Conservation (phyloP, 2,113 vertebrate species). For the Mystacornis crossleyi region DNA sequence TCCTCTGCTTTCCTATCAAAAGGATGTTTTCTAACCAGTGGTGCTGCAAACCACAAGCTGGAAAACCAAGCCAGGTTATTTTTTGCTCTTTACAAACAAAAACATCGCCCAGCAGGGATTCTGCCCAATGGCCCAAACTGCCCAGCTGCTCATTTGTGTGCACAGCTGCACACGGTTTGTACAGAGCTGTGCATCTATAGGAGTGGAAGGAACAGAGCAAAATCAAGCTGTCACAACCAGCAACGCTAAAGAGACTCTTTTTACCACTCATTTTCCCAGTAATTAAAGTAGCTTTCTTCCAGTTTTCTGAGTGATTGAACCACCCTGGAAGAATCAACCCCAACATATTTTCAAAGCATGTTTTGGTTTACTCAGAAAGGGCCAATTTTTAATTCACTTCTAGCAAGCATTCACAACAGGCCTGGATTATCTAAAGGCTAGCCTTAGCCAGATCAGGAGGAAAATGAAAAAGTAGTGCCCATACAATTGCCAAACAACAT, state of each 20-base stretch:
- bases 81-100: constrained; percentile 25
- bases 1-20: not conserved
- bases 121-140: not conserved
- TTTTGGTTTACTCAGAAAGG: not conserved
- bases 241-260: not conserved
- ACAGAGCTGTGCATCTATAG: not conserved
- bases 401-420: not conserved
- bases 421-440: not conserved
- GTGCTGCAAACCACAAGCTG: not conserved
- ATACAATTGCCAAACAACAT: not conserved
- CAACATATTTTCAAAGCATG: not conserved
- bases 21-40: not conserved
- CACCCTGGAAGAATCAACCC: not conserved
- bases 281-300: constrained; percentile 1
- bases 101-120: not conserved
- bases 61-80: not conserved
- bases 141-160: constrained; percentile 1
- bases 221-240: not conserved
- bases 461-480: not conserved
- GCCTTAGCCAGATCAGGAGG: not conserved
- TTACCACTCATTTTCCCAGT: not conserved
- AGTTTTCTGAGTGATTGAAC: not conserved
- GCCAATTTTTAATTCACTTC: not conserved
- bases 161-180: not conserved
- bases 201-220: not conserved